Base-by-base conservation (phyloP, 2,888 invertebrate genomes). In the Apoda limacodes region DNA sequence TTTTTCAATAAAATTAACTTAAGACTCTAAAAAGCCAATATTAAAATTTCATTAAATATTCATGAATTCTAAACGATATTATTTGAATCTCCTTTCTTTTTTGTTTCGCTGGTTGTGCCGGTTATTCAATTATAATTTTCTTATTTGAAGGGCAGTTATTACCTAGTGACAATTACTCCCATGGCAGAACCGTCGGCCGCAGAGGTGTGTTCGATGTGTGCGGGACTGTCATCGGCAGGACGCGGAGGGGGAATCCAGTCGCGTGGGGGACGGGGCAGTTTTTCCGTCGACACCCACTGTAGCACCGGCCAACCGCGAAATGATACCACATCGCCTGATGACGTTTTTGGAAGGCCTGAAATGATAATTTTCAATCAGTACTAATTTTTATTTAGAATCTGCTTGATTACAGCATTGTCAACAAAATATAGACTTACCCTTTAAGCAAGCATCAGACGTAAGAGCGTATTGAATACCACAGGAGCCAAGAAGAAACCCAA, bases 251-350 rank as follows among this genome's bases (percentile, higher is more conserved):
- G 93, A 34, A 92, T 86, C 93, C 98, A 99, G 68, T 99, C 99
- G 63, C 96, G 95, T 3, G 98, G 94, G 7, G 96, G 95, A 54
- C 94, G 94, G 2, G 92, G 88, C 39, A 98, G 82, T 69, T 97
- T 95, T 68, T 99, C 98, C 0, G 98, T 98, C 2, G 97, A 93
- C 55, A 98, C 94, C 99, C 99, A 99, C 40, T 92, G 92, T n/a
- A 98, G 78, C 30, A 91, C 90, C 0, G 98, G 98, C 98, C 98
- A 98, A 4, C 98, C 97, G 59, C 94, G 94, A 58, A 95, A 92
- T n/a, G 88, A 88, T 2, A 89, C 88, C 14, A 92, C 90, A 55
- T 93, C 93, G 2, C 92, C 92, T 1, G 89, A 88, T 3, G 90
- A 85, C 9, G 88, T 88, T 63, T 93, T 93, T n/a, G 92, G 92